A percentile compares a stretch with the other conserved stretches of the same genome.
phyloP scores from a whole-genome alignment of 2,888 invertebrate genomes.

The Synergus gifuensis region DNA sequence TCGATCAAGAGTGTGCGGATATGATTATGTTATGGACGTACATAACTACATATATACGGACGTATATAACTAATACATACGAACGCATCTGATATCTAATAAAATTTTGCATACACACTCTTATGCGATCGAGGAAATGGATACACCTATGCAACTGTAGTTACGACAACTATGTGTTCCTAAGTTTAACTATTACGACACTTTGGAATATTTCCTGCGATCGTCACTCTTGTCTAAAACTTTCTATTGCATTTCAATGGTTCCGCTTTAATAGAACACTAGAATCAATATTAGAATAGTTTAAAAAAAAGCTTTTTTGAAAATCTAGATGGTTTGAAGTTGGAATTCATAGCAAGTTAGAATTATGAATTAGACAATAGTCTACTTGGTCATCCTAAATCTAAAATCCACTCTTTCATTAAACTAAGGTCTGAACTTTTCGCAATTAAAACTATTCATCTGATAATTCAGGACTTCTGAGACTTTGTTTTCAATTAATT shows the following conservation, averaged over 20 bases:
- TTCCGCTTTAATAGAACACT: neutral
- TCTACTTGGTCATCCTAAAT: neutral
- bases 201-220: neutral
- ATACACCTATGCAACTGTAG: constrained; percentile 1
- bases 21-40: neutral
- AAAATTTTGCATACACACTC: neutral
- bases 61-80: neutral
- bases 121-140: constrained; percentile 1
- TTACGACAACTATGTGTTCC: neutral
- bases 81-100: neutral
- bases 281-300: neutral
- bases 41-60: neutral
- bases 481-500: constrained; percentile 50
- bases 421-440: constrained; percentile 54
- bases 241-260: neutral
- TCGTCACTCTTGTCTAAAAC: neutral
- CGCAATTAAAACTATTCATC: constrained; percentile 56
- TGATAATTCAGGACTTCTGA: constrained; percentile 37
- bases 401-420: neutral
- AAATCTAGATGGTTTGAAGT: too few relatives aligned
- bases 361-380: too few relatives aligned
- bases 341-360: too few relatives aligned
- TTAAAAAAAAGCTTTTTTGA: neutral
- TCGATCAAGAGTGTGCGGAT: constrained; percentile 9
- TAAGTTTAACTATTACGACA: neutral